Evolutionary conservation across 2,797 vertebrate genomes (phyloP), one percentile per base, ranked within the genome.

Genomic region (Oryzias sinensis): DNA sequence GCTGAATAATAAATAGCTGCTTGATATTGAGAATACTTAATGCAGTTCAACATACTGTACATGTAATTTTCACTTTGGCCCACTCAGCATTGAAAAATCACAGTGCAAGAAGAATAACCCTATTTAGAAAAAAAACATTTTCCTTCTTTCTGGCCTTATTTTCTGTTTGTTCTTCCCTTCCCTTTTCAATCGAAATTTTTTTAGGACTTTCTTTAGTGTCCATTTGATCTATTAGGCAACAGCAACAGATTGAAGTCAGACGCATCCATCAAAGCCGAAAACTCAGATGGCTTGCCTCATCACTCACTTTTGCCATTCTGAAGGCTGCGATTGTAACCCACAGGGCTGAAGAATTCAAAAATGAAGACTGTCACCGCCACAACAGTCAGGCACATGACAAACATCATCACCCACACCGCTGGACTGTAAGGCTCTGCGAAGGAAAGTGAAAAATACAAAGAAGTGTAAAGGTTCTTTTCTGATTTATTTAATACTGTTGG

Each of bases 391-490:
- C 96, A 98, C 95, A 97, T 97, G 77, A 98, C 96, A 44, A 98
- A 98, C 96, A 97, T 98, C 96, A 98, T 97, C 89, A 97, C 95
- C 95, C 96, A 97, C 70, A 97, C 96, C 4, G 96, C 96, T 0
- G 95, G 95, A 74, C 95, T 97, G 89, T 97, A 97, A 62, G 96
- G 96, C 83, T 96, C 95, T 98, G 78, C n/a, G 65, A 43, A 33
- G 43, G 29, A 9, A 59, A 50, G 54, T 11, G 63, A 43, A 52
- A 69, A 25, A 53, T 37, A 33, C 29, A 33, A 13, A 58, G 6
- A 37, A 37, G 27, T 16, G 24, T 8, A 43, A 13, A 49, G 6
- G 37, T 4, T 56, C 45, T 40, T 3, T 5, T 29, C 11, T 40
- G 45, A 24, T 48, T 51, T 61, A 43, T 45, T 51, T 6, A 33